phyloP scores from a whole-genome alignment of 2,113 vertebrate genomes.

The Gnathochromis pfefferi region DNA sequence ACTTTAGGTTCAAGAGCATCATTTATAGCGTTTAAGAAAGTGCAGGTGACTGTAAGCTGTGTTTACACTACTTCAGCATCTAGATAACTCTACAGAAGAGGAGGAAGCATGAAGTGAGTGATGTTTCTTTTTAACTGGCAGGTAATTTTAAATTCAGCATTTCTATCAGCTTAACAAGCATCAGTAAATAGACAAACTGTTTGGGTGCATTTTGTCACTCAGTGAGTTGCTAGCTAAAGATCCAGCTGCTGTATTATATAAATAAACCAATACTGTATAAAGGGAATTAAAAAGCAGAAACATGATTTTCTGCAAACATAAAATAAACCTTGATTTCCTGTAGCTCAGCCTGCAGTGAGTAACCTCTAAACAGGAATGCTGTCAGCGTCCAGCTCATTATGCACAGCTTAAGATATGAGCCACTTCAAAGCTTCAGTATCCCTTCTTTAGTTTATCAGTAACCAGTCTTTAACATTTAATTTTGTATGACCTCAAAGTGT shows the following conservation, averaged over 20 bases:
- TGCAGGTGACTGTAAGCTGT: background rate
- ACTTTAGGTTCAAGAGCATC: background rate
- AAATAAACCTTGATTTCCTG: background rate
- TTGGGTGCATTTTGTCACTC: background rate
- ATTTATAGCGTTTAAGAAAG: background rate
- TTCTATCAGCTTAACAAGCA: background rate
- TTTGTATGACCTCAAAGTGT: background rate
- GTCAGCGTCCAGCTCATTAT: conserved; percentile 23
- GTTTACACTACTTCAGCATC: background rate
- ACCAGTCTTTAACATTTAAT: conserved; percentile 27
- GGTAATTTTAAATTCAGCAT: background rate
- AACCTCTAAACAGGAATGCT: conserved; percentile 13
- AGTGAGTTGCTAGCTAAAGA: background rate
- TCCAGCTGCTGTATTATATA: background rate
- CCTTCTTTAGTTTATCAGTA: conserved; percentile 24
- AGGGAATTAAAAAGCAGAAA: background rate
- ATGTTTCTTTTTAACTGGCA: background rate
- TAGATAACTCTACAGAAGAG: background rate
- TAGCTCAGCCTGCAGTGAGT: background rate
- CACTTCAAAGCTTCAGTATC: conserved; percentile 49
- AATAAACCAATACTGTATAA: background rate
- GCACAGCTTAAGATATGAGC: conserved; percentile 38
- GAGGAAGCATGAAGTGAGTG: background rate
- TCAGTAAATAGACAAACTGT: background rate
- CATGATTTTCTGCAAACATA: background rate